These are phyloP conservation scores for Plecturocebus donacophilus DNA, from an alignment of 2,113 vertebrate species.

Conservation along the genomic window DNA sequence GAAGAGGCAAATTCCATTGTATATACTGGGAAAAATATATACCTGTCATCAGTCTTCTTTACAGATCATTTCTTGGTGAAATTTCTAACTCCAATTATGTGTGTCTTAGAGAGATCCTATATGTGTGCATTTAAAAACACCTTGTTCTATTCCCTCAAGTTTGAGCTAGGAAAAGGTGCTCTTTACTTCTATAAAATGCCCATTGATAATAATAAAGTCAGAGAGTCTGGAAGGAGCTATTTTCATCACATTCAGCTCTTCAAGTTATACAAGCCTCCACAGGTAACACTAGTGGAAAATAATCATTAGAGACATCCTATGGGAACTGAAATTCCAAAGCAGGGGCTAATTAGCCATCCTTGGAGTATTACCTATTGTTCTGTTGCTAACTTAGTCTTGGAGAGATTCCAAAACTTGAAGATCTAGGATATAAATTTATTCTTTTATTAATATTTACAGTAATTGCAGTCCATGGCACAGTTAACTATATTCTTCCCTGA, in stretches of 20 bases:
- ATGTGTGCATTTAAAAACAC: not conserved
- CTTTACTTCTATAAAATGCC: conserved; percentile 2
- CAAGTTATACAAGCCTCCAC: conserved; percentile 36
- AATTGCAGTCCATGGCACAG: not conserved
- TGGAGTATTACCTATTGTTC: conserved; percentile 24
- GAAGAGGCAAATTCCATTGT: conserved; percentile 63
- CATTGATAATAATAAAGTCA: conserved; percentile 32
- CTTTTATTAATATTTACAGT: conserved; percentile 52
- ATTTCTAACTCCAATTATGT: conserved; percentile 2
- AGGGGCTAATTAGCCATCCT: conserved; percentile 46
- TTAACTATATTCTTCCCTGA: not conserved
- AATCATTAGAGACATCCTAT: conserved; percentile 49
- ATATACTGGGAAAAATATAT: not conserved
- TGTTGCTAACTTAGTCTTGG: not conserved
- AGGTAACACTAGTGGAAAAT: conserved; percentile 53
- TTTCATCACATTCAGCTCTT: conserved; percentile 39
- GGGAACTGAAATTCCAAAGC: conserved; percentile 37
- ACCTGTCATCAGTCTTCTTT: conserved; percentile 57
- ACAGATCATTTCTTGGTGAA: conserved; percentile 21
- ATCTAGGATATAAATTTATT: conserved; percentile 22
- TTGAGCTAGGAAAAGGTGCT: not conserved
- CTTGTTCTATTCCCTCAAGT: conserved; percentile 14
- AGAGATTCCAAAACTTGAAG: not conserved
- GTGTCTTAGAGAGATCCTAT: not conserved
- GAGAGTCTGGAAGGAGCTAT: not conserved